These are phyloP conservation scores for Orycteropus afer DNA, from an alignment of 2,113 vertebrate species.

Conservation along the genomic window DNA sequence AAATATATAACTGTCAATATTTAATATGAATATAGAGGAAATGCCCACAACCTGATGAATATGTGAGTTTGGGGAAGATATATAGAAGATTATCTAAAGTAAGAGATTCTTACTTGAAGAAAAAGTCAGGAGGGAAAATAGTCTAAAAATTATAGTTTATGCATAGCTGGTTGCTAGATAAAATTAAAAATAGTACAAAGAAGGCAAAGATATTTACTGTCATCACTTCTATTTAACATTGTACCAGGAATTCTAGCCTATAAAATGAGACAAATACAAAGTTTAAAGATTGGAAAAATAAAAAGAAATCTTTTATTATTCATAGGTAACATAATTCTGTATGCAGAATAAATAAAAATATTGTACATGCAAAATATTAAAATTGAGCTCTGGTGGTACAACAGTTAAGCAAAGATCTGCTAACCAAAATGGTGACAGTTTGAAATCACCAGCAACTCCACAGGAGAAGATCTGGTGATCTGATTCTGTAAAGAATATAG, in stretches of 20 bases:
- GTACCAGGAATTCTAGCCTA: neutral
- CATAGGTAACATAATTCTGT: neutral
- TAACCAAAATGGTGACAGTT: too few relatives aligned
- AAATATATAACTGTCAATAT: slow-evolving; percentile 1
- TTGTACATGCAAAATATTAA: neutral
- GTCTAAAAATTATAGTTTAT: neutral
- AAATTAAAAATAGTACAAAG: neutral
- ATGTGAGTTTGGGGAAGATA: neutral
- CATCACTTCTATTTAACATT: neutral
- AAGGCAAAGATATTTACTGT: neutral
- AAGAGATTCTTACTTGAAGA: neutral
- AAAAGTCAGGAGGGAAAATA: neutral
- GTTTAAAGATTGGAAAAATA: neutral
- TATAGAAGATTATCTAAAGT: neutral
- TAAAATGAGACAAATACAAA: neutral
- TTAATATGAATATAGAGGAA: neutral
- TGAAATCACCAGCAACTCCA: too few relatives aligned
- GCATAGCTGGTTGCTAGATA: neutral
- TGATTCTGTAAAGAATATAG: too few relatives aligned
- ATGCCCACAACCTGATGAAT: neutral
- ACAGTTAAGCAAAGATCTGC: too few relatives aligned
- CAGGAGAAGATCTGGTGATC: too few relatives aligned
- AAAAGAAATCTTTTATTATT: neutral
- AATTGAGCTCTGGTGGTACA: neutral
- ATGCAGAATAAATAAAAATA: neutral